Evolutionary conservation across 2,113 vertebrate genomes (phyloP), one percentile per base, ranked within the genome.

Genomic region (Rhodinocichla rosea): DNA sequence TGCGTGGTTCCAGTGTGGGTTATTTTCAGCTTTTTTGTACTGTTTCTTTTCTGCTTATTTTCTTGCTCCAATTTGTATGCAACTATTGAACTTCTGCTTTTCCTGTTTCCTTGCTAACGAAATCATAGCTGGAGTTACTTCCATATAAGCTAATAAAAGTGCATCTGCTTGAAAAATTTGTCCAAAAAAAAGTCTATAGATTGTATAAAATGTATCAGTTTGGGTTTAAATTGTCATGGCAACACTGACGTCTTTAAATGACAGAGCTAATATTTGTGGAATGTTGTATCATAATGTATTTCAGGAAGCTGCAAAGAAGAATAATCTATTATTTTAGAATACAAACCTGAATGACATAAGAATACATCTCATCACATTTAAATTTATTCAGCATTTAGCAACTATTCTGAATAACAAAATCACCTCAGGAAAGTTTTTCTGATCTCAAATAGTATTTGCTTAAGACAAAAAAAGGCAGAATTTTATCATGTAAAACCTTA

Each of bases 231-330:
- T 98, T 97, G 93, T 89, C 97, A 98, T 97, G 95, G 97, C 85
- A 97, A 98, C 97, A 81, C 71, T 98, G 97, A 98, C 89, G 89
- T 98, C 96, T 97, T 97, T 87, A 97, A 98, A 94, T 90, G 97
- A 96, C 87, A 96, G 73, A 93, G 89, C 94, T 97, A 97, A 96
- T 97, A 97, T 97, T 94, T 96, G 96, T 95, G 96, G 86, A 95
- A 97, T 92, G 85, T 39, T 94, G 78, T 49, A 96, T 97, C 93
- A 60, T 44, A 80, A 94, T 77, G 26, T 96, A 98, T 97, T 97
- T 97, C 96, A 92, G 89, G 95, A 97, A 97, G 85, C 55, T 83
- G 53, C n/a, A 95, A 91, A 52, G 84, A 93, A 87, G 60, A 95
- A 91, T 59, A 90, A 96, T 57, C 65, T 74, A 87, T 95, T 94